These are phyloP conservation scores for Tretioscincus oriximinensis DNA, from an alignment of 2,113 vertebrate genomes.

Conservation along the genomic window DNA sequence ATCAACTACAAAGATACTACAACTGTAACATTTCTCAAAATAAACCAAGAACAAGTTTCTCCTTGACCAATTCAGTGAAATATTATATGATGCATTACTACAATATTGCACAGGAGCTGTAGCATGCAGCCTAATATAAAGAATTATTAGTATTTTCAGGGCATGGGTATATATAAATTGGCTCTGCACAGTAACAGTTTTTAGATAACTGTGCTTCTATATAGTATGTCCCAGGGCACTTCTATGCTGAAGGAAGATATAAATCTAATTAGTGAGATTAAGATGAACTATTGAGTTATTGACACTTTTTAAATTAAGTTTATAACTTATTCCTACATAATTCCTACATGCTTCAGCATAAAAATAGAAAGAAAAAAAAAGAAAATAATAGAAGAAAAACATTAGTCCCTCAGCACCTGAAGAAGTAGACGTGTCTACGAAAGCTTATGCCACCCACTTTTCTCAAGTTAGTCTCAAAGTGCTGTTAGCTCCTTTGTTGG, in stretches of 20 bases:
- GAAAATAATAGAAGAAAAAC: neutral
- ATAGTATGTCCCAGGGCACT: neutral
- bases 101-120: neutral
- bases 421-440: too few species aligned
- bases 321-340: neutral
- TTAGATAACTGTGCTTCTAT: neutral
- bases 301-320: neutral
- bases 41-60: too few species aligned
- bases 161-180: neutral
- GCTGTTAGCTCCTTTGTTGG: too few species aligned
- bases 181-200: neutral
- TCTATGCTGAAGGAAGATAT: neutral
- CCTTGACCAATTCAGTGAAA: too few species aligned
- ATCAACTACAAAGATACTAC: neutral
- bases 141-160: neutral
- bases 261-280: neutral
- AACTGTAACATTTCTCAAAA: neutral
- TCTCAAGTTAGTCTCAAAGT: too few species aligned
- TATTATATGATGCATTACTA: neutral
- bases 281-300: neutral
- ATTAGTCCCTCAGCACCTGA: too few species aligned
- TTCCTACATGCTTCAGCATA: neutral
- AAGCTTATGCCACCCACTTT: too few species aligned
- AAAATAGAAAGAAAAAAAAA: neutral
- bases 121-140: neutral